A percentile compares a stretch with the other conserved stretches of the same genome.
Evolutionary conservation across 2,797 vertebrate genomes (phyloP).

Genomic region (Peromyscus eremicus): DNA sequence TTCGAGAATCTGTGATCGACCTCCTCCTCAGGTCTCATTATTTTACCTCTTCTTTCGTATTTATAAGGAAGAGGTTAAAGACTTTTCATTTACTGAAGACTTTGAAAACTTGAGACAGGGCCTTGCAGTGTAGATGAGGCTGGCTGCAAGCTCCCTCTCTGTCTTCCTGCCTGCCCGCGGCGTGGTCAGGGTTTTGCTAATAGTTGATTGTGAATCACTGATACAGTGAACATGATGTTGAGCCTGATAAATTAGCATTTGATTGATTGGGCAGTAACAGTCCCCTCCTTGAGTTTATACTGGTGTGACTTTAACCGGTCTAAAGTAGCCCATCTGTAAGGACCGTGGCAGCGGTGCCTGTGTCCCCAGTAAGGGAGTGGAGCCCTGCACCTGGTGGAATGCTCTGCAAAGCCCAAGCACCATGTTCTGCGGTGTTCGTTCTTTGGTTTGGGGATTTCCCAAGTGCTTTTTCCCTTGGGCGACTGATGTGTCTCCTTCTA

Average conservation of each 20-base stretch:
- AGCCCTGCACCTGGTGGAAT: neutral
- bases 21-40: slow-evolving; percentile 2
- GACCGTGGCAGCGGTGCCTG: neutral
- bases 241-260: slow-evolving; percentile 25
- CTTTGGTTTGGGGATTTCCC: neutral
- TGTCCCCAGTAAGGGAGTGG: neutral
- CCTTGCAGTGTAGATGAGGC: neutral
- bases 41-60: slow-evolving; percentile 57
- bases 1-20: slow-evolving; percentile 14
- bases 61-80: slow-evolving; percentile 40
- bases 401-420: neutral
- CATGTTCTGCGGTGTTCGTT: neutral
- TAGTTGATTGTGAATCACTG: slow-evolving; percentile 42
- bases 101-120: neutral
- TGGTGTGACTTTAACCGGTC: neutral
- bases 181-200: neutral
- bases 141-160: neutral
- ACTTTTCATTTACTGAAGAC: neutral
- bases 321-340: neutral
- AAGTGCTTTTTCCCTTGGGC: slow-evolving; percentile 2
- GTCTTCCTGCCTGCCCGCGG: neutral
- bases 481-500: slow-evolving; percentile 40
- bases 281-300: neutral
- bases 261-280: neutral
- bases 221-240: neutral